Conservation (phyloP, 2,888 invertebrate genomes). For the Drosophila putrida region DNA sequence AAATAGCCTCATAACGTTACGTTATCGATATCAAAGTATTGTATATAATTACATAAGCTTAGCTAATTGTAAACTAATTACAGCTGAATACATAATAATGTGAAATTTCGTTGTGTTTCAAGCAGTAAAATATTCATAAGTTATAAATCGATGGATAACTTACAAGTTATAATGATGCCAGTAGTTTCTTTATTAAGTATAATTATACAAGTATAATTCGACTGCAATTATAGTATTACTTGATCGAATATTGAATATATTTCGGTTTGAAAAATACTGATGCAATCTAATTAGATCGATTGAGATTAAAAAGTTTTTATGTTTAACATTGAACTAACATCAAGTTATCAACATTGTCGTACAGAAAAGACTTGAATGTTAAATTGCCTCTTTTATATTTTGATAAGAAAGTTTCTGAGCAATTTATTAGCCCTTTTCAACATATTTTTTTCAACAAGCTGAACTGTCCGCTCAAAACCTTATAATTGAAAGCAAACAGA, state of each 20-base stretch:
- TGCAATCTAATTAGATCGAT: neutral
- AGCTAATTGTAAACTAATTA: neutral
- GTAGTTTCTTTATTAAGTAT: too few relatives aligned
- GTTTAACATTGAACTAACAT: neutral
- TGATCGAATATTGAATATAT: too few relatives aligned
- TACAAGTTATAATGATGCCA: too few relatives aligned
- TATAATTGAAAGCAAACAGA: conserved; percentile 58
- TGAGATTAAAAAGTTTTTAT: neutral
- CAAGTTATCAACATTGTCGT: neutral
- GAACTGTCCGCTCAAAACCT: neutral
- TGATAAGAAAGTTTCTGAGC: too few relatives aligned
- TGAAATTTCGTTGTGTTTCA: neutral
- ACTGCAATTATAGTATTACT: too few relatives aligned
- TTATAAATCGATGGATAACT: neutral
- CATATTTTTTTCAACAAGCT: neutral
- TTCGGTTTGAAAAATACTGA: too few relatives aligned
- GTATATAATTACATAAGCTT: conserved; percentile 1
- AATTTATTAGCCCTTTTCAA: neutral
- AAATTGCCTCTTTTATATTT: too few relatives aligned
- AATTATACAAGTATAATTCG: too few relatives aligned
- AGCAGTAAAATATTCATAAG: too few relatives aligned
- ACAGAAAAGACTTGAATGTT: too few relatives aligned
- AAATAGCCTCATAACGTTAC: neutral
- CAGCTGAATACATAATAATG: neutral
- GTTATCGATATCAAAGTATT: conserved; percentile 11